phyloP scores from a whole-genome alignment of 2,113 vertebrate genomes.

The Sturnus vulgaris region DNA sequence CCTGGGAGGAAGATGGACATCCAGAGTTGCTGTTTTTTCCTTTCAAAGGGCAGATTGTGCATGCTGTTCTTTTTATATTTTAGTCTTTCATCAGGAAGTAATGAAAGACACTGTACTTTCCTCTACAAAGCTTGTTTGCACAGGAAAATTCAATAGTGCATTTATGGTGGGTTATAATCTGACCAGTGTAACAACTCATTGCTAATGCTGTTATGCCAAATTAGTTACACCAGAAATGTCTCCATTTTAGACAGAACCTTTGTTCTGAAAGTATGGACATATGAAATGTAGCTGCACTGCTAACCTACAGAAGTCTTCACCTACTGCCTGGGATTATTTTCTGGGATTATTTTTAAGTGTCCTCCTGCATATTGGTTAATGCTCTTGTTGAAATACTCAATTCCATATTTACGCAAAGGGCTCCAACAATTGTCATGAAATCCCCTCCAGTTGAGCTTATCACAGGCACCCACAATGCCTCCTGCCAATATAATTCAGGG shows the following conservation, averaged over 20 bases:
- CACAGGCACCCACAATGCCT: background rate
- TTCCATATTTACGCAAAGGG: background rate
- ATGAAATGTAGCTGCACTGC: background rate
- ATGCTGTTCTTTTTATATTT: background rate
- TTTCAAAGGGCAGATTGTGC: background rate
- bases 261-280: background rate
- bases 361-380: background rate
- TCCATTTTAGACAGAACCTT: background rate
- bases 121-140: background rate
- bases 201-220: background rate
- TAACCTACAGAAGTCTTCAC: background rate
- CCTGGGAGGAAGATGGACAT: background rate
- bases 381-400: background rate
- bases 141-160: background rate
- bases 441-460: background rate
- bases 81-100: background rate
- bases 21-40: background rate
- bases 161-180: background rate
- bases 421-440: rapidly evolving
- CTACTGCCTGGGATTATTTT: background rate
- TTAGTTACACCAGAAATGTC: background rate
- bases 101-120: background rate
- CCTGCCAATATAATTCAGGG: background rate
- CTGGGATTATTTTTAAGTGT: background rate
- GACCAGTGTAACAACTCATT: background rate